Evolutionary conservation across 2,888 invertebrate species (phyloP).

Genomic region (Tigriopus californicus): DNA sequence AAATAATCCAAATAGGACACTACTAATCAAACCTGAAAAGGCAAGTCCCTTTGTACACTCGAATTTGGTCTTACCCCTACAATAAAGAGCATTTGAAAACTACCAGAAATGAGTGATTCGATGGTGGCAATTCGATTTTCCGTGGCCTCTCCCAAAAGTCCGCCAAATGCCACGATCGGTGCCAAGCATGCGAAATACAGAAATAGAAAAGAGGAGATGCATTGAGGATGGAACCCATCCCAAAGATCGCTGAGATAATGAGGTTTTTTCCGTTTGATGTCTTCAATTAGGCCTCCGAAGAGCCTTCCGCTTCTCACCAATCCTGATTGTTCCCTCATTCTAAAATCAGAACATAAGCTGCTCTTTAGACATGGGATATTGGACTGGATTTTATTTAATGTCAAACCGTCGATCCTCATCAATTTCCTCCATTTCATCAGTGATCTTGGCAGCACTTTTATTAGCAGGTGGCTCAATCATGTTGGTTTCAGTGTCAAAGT

Average conservation of each 20-base stretch:
- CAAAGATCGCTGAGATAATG: conserved; percentile 30
- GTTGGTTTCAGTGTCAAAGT: neutral
- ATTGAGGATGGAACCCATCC: conserved; percentile 32
- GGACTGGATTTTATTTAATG: neutral
- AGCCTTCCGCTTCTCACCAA: conserved; percentile 27
- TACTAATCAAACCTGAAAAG: conserved; percentile 65
- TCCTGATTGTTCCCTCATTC: conserved; percentile 12
- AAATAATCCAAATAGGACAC: conserved; percentile 57
- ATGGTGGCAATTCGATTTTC: conserved; percentile 35
- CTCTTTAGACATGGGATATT: neutral
- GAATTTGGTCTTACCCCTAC: conserved; percentile 19
- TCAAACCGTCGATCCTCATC: conserved; percentile 19
- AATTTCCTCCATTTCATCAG: conserved; percentile 18
- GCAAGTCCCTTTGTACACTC: neutral
- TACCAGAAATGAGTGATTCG: conserved; percentile 34
- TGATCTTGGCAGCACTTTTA: conserved; percentile 18
- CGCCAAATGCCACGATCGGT: conserved; percentile 36
- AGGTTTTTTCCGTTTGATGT: conserved; percentile 28
- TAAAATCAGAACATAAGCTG: neutral
- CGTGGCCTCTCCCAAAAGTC: conserved; percentile 33
- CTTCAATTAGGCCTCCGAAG: conserved; percentile 32
- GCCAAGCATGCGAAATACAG: conserved; percentile 34
- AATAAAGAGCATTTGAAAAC: no score
- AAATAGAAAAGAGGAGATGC: conserved; percentile 32
- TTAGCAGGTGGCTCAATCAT: conserved; percentile 4